Evolutionary conservation across 2,113 vertebrate genomes (phyloP).

Genomic region (Myiagra hebetior): DNA sequence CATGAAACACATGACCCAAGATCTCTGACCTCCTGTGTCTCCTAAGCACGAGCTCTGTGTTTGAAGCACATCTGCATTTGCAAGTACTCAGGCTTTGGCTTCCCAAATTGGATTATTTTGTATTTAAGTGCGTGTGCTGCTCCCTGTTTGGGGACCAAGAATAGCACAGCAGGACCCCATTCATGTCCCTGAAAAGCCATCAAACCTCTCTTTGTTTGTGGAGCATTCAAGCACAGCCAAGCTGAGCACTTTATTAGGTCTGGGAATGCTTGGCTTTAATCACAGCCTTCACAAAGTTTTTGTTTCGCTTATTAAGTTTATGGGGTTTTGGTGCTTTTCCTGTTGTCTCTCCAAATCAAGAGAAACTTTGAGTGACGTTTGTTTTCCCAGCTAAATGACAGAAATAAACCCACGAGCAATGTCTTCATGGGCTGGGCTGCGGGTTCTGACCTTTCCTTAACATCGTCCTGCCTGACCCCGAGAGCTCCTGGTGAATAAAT

Average conservation of each 20-base stretch:
- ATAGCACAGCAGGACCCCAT: background rate
- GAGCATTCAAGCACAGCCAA: background rate
- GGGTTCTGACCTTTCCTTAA: background rate
- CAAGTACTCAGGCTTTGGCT: background rate
- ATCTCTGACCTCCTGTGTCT: accelerated
- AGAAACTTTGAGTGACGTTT: background rate
- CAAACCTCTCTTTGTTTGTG: background rate
- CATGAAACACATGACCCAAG: accelerated
- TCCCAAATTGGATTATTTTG: background rate
- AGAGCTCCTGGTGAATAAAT: accelerated
- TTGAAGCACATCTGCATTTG: accelerated
- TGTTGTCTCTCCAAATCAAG: background rate
- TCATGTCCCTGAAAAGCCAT: background rate
- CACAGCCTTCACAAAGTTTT: background rate
- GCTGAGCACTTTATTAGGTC: background rate
- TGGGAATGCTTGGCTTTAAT: background rate
- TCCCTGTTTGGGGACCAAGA: background rate
- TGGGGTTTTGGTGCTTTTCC: background rate
- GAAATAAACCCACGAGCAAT: too few species aligned
- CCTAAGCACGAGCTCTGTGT: background rate
- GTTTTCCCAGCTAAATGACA: background rate
- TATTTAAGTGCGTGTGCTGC: background rate
- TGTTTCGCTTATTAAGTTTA: background rate
- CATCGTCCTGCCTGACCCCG: background rate
- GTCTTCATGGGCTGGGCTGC: background rate